Conservation (phyloP, 2,113 vertebrate genomes). For the Junco hyemalis region DNA sequence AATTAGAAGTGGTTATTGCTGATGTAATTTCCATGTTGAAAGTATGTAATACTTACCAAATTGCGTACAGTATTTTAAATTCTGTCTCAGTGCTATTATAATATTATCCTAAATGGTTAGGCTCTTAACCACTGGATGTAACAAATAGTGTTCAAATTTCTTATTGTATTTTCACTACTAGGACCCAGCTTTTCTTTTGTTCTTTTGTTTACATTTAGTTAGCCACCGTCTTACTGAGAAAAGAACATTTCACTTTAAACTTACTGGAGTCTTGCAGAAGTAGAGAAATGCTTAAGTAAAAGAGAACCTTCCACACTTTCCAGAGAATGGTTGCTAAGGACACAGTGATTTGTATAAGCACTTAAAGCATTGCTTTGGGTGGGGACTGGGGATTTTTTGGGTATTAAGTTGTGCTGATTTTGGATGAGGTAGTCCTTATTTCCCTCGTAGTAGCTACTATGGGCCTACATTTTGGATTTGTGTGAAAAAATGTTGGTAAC, state of each 20-base stretch:
- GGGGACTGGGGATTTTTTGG: fast-evolving
- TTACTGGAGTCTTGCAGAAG: background rate
- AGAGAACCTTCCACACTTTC: background rate
- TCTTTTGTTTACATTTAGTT: background rate
- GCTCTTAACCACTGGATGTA: background rate
- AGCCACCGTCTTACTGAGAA: background rate
- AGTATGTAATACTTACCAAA: background rate
- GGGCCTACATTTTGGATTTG: background rate
- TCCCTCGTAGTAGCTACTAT: background rate
- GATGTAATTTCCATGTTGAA: background rate
- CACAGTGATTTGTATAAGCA: background rate
- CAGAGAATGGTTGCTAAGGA: background rate
- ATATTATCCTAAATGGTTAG: background rate
- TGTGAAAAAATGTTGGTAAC: background rate
- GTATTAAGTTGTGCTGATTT: background rate
- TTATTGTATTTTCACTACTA: background rate
- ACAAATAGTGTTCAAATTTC: background rate
- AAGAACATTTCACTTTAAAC: background rate
- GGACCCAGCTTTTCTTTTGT: background rate
- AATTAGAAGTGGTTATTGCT: background rate
- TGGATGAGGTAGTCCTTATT: background rate
- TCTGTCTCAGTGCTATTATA: background rate
- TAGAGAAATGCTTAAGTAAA: background rate
- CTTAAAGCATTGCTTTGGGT: background rate
- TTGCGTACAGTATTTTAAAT: background rate